These are phyloP conservation scores for Silurus glanis DNA, from an alignment of 2,113 vertebrate genomes.

Conservation along the genomic window DNA sequence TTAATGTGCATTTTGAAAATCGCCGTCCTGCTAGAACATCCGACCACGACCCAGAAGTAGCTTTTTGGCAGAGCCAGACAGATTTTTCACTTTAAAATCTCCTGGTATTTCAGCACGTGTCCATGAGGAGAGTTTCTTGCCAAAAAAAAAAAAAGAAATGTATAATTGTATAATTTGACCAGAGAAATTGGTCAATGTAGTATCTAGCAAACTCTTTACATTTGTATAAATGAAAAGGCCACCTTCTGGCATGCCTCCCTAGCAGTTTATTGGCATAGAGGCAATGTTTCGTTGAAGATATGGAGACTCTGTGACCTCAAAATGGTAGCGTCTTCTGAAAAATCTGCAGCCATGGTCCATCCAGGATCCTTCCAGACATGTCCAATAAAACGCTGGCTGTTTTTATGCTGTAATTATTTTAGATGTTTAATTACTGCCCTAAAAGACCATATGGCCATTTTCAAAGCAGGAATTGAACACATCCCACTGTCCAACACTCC, in stretches of 20 bases:
- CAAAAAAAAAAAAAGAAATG: not conserved
- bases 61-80: not conserved
- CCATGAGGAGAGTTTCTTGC: not conserved
- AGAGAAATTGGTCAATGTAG: not conserved
- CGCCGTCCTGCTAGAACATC: not conserved
- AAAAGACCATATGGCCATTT: not conserved
- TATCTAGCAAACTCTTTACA: not conserved
- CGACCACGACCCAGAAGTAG: not conserved
- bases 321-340: not conserved
- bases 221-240: not conserved
- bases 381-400: not conserved
- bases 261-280: not conserved
- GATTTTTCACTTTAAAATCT: slow-evolving; percentile 1
- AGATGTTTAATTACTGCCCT: not conserved
- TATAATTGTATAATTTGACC: not conserved
- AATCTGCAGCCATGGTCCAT: not conserved
- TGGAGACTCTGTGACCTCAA: not conserved
- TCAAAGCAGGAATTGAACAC: not conserved
- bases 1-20: not conserved
- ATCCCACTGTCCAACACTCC: not conserved
- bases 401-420: not conserved
- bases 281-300: not conserved
- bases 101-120: not conserved
- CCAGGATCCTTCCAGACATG: not conserved
- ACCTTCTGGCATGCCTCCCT: not conserved